phyloP scores from a whole-genome alignment of 2,888 invertebrate genomes.

The Amphipoea lucens region DNA sequence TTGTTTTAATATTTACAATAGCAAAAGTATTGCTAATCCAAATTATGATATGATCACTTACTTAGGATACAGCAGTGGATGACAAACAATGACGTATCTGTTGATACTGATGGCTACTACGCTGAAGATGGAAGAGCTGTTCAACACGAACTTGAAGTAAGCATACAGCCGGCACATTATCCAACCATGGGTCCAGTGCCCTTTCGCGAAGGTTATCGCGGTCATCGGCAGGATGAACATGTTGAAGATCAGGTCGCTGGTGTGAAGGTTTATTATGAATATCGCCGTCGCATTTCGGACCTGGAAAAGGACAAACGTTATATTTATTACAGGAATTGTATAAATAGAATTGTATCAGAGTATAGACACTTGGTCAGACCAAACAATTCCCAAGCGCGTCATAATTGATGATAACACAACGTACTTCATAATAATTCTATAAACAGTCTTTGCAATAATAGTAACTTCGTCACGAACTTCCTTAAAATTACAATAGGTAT shows the following conservation, averaged over 20 bases:
- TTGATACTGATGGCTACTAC: slow-evolving; percentile 95
- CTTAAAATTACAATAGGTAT: background rate
- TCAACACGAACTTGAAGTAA: slow-evolving; percentile 92
- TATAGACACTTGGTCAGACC: background rate
- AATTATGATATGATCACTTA: slow-evolving; percentile 80
- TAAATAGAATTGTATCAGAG: slow-evolving; percentile 12
- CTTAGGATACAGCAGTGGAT: slow-evolving; percentile 94
- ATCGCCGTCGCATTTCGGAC: slow-evolving; percentile 95
- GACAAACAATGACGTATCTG: slow-evolving; percentile 95
- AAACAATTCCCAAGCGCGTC: background rate
- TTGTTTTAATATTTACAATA: background rate
- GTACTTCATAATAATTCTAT: background rate
- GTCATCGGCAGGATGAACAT: slow-evolving; percentile 95
- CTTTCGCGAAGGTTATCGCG: slow-evolving; percentile 93
- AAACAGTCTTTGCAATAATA: background rate
- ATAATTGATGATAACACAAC: background rate
- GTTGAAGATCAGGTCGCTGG: slow-evolving; percentile 94
- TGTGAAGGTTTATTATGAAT: slow-evolving; percentile 95
- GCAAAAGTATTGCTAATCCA: background rate
- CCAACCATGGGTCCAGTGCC: slow-evolving; percentile 93
- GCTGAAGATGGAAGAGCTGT: slow-evolving; percentile 94
- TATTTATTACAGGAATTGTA: slow-evolving; percentile 4
- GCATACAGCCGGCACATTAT: slow-evolving; percentile 94
- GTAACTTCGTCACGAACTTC: background rate
- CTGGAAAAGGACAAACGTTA: slow-evolving; percentile 82